These are phyloP conservation scores for Hetaerina titia DNA, from an alignment of 2,888 invertebrate genomes.

Conservation along the genomic window DNA sequence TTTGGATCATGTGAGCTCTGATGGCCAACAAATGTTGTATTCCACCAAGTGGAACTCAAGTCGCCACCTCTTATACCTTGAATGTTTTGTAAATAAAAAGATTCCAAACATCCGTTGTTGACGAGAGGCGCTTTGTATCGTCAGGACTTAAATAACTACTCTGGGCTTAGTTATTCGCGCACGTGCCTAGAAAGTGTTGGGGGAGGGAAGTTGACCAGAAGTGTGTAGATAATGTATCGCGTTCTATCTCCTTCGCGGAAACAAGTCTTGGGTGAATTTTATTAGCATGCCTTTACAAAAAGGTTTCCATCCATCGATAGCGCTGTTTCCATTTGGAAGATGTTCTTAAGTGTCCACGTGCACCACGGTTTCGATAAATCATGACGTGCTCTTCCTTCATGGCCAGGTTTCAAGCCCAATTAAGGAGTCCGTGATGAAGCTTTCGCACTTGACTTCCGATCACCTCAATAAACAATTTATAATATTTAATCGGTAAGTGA, in stretches of 20 bases:
- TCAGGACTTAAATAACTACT: not conserved
- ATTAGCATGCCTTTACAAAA: not conserved
- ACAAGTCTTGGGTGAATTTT: not conserved
- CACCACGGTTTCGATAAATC: not conserved
- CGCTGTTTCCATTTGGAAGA: not conserved
- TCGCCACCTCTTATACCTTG: not conserved
- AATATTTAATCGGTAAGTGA: too few relatives aligned
- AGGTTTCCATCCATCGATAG: too few relatives aligned
- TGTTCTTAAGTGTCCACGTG: not conserved
- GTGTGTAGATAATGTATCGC: not conserved
- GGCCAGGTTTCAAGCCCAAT: too few relatives aligned
- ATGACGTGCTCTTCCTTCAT: too few relatives aligned
- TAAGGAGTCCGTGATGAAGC: too few relatives aligned
- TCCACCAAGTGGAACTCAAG: not conserved
- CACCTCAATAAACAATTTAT: too few relatives aligned
- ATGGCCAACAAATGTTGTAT: not conserved
- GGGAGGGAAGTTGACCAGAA: not conserved
- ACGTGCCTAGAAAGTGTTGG: not conserved
- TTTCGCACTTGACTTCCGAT: too few relatives aligned
- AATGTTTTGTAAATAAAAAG: slow-evolving; percentile 9
- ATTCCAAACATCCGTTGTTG: not conserved
- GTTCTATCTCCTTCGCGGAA: not conserved
- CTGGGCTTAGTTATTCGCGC: not conserved
- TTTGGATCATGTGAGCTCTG: not conserved
- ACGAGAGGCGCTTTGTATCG: not conserved